Evolutionary conservation across 2,888 invertebrate species (phyloP).

Genomic region (Proisotoma minuta): DNA sequence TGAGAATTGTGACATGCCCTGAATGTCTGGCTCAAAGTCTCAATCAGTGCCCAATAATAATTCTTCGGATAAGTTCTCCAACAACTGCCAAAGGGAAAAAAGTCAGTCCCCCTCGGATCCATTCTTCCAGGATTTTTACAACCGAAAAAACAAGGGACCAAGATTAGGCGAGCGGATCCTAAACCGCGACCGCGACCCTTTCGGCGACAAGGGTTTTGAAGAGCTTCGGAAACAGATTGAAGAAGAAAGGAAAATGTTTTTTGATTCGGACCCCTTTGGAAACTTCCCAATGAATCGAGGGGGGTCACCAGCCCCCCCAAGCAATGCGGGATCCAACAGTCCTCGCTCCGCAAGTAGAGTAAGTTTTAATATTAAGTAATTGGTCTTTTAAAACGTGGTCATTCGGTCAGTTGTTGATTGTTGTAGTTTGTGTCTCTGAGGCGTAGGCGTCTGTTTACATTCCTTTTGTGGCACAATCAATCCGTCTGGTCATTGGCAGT

Average conservation of each 20-base stretch:
- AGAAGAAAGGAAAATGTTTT: constrained; percentile 39
- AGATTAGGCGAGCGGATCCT: constrained; percentile 28
- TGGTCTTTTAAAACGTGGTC: too few species aligned
- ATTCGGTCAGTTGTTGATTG: too few species aligned
- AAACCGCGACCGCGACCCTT: constrained; percentile 3
- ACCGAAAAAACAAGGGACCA: constrained; percentile 10
- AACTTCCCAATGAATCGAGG: constrained; percentile 21
- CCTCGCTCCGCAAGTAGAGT: constrained; percentile 25
- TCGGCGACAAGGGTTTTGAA: constrained; percentile 26
- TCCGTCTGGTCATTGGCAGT: too few species aligned
- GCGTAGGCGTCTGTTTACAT: too few species aligned
- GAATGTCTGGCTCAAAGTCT: too few species aligned
- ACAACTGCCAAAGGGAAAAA: too few species aligned
- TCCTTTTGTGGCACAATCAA: too few species aligned
- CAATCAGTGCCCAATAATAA: too few species aligned
- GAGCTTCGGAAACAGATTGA: constrained; percentile 37
- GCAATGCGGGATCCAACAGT: constrained; percentile 21
- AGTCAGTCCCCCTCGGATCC: too few species aligned
- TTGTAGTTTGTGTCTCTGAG: too few species aligned
- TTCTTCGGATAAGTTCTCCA: too few species aligned
- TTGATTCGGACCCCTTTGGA: constrained; percentile 26
- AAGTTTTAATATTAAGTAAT: constrained; percentile 1
- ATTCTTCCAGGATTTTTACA: constrained; percentile 5
- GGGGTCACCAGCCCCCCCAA: constrained; percentile 13
- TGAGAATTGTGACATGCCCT: too few species aligned